Evolutionary conservation across 2,113 vertebrate genomes (phyloP).

Genomic region (Uria lomvia): DNA sequence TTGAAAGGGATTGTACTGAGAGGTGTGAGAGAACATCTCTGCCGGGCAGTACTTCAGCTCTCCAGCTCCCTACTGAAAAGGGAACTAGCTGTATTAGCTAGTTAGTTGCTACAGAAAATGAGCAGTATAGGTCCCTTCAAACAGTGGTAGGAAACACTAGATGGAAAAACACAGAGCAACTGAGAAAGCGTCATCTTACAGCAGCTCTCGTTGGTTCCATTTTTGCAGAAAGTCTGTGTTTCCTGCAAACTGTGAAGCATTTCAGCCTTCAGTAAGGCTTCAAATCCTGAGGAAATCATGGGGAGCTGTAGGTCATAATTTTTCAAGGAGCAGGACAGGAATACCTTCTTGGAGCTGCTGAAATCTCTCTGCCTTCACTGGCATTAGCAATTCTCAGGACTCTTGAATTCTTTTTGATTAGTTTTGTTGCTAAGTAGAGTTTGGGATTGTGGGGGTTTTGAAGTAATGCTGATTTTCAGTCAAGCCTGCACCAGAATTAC

Average conservation of each 20-base stretch:
- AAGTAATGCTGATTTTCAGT: background rate
- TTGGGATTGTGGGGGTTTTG: background rate
- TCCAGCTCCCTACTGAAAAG: background rate
- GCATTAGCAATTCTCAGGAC: background rate
- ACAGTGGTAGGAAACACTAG: background rate
- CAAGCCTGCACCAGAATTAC: background rate
- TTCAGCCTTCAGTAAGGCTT: background rate
- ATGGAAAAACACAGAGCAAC: background rate
- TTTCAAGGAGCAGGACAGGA: background rate
- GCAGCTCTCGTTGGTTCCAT: background rate
- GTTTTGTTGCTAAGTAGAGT: background rate
- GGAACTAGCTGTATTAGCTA: background rate
- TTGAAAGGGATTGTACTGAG: background rate
- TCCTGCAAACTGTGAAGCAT: background rate
- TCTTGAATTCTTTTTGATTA: background rate
- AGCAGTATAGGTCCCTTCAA: background rate
- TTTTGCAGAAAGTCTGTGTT: background rate
- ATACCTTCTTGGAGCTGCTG: background rate
- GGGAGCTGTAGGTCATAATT: background rate
- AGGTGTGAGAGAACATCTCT: background rate
- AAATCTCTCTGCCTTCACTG: background rate
- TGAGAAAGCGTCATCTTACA: background rate
- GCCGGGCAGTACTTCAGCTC: background rate
- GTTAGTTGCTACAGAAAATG: background rate
- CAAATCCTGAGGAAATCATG: background rate